A percentile compares a stretch with the other conserved stretches of the same genome.
phyloP scores from a whole-genome alignment of 2,797 vertebrate genomes.

The Sus cebifrons region DNA sequence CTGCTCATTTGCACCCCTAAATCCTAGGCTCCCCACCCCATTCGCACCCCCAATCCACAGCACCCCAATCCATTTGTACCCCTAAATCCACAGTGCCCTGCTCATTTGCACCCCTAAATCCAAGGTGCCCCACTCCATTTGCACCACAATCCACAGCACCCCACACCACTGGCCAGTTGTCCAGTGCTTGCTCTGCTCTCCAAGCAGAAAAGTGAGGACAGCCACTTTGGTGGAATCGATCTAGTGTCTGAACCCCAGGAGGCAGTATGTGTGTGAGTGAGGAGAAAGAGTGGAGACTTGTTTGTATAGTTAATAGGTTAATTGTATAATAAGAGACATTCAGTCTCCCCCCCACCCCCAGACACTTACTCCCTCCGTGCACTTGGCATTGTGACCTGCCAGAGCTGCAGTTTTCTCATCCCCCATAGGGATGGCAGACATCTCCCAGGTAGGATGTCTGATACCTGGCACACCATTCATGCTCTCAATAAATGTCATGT shows the following conservation, averaged over 20 bases:
- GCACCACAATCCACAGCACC: neutral
- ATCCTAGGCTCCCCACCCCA: no score
- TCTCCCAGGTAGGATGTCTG: accelerated
- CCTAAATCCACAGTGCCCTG: no score
- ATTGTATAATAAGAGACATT: neutral
- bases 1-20: no score
- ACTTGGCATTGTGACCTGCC: neutral
- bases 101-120: no score
- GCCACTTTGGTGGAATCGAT: neutral
- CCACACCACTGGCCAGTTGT: no score
- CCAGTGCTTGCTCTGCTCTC: neutral
- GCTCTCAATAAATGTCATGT: accelerated
- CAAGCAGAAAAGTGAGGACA: neutral
- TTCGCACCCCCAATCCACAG: no score
- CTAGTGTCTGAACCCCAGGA: neutral
- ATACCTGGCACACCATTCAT: accelerated
- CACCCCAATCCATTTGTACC: no score
- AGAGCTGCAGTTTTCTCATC: neutral
- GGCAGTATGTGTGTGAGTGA: neutral
- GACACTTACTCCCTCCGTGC: neutral
- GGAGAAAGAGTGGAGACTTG: neutral
- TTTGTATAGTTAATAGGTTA: neutral
- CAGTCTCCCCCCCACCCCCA: neutral
- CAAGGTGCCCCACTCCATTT: no score
- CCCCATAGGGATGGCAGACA: neutral